Evolutionary conservation across 2,797 vertebrate species (phyloP).

Genomic region (Sciurus carolinensis): DNA sequence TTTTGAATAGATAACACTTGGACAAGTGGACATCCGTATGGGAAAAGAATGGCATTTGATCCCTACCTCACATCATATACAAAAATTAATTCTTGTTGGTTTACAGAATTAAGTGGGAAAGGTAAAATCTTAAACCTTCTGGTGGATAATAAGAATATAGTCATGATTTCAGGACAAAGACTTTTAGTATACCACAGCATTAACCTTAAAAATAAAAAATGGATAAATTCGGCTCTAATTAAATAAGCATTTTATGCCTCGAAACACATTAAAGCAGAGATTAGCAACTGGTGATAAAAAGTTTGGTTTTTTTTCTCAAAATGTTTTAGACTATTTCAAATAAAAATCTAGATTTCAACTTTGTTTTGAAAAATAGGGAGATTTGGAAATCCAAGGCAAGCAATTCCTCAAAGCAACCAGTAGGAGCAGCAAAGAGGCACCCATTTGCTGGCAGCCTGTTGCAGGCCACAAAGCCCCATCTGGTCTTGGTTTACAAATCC

Average conservation of each 20-base stretch:
- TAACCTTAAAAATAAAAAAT: neutral
- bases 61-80: neutral
- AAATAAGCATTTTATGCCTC: slow-evolving; percentile 20
- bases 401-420: neutral
- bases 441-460: neutral
- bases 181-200: neutral
- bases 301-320: slow-evolving; percentile 38
- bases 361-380: slow-evolving; percentile 32
- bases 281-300: neutral
- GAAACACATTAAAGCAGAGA: neutral
- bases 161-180: neutral
- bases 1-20: neutral
- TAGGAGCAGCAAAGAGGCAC: neutral
- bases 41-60: neutral
- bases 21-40: neutral
- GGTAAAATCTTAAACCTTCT: slow-evolving; percentile 43
- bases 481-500: neutral
- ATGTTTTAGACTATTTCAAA: neutral
- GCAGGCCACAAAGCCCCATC: neutral
- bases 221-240: neutral
- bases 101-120: slow-evolving; percentile 28
- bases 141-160: neutral
- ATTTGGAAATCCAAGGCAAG: neutral
- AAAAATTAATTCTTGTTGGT: neutral
- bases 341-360: slow-evolving; percentile 49